phyloP scores from a whole-genome alignment of 1,140 invertebrate species.

The Drosophila lacteicornis region DNA sequence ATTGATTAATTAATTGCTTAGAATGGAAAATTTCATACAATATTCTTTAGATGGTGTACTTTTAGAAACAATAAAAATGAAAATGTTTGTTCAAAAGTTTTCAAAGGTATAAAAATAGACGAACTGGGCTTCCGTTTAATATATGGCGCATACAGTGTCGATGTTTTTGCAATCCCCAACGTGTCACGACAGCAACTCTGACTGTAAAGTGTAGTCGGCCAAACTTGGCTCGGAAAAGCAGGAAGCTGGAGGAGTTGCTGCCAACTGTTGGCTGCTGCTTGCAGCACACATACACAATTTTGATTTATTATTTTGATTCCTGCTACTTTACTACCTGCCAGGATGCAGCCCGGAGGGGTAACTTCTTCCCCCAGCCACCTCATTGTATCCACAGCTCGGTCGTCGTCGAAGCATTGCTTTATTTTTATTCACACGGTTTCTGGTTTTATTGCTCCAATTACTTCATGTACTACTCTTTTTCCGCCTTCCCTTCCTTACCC shows the following conservation, averaged over 20 bases:
- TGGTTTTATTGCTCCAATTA: conserved; percentile 81
- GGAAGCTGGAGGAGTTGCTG: conserved; percentile 39
- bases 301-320: conserved; percentile 82
- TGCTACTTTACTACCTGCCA: conserved; percentile 73
- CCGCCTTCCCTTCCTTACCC: background rate
- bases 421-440: conserved; percentile 75
- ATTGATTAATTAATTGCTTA: too few relatives aligned
- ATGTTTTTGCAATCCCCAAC: background rate
- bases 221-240: conserved; percentile 7
- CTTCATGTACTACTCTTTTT: conserved; percentile 62
- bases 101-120: too few relatives aligned
- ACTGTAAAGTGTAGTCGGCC: conserved; percentile 8
- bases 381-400: conserved; percentile 30
- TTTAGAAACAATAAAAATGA: too few relatives aligned
- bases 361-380: conserved; percentile 7
- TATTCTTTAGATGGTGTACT: too few relatives aligned
- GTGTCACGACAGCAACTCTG: conserved; percentile 14
- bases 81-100: too few relatives aligned
- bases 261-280: conserved; percentile 56
- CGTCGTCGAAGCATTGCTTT: conserved; percentile 47
- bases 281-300: conserved; percentile 55
- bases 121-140: background rate
- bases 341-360: conserved; percentile 42
- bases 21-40: too few relatives aligned
- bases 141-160: background rate